Base-by-base conservation (phyloP, 2,888 invertebrate species). In the Lithophane ornitopus region DNA sequence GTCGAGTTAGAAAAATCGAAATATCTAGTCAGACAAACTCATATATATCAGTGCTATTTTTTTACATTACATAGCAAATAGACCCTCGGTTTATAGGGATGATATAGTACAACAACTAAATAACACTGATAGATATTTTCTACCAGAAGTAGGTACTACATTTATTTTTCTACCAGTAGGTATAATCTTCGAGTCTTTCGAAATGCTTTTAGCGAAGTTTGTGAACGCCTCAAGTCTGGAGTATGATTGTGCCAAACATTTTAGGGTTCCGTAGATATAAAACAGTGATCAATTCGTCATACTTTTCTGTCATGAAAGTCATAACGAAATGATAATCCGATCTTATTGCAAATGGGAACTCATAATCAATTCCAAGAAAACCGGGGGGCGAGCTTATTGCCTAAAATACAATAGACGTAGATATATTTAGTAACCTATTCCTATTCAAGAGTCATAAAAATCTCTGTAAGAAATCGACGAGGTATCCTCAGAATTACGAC, bases 181-280 rank as follows among this genome's bases (percentile, higher is more conserved):
- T 78, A 81, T 59, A 86, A 87, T 85, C 81, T 83, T 56, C 56
- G 59, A 77, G 78, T 78, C 67, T 74, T 76, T 67, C 49, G 67
- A 79, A 87, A 85, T 87, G 86, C 86, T 86, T 86, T 86, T 81
- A 87, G 78, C 77, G 7, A 87, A 87, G 77, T 87, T 87, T 67
- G 58, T 34, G 54, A 80, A 80, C 79, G 84, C 85, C 70, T 58
- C 74, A 61, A 78, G 87, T 70, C 75, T 85, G 61, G 69, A 72
- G 65, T 80, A 83, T 74, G 82, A 71, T 77, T 70, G 73, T 73
- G 85, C 74, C 68, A 73, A 83, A 73, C 8, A 67, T 83, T 83
- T 80, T 78, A 70, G 81, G 65, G 78, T 73, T 61, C 81, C 58
- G 1, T 39, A 3, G 4, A 19, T 7, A 61, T 16, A 28, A 0